Conservation (phyloP, 35 echinoderm and acorn worm species). For the Lytechinus variegatus region DNA sequence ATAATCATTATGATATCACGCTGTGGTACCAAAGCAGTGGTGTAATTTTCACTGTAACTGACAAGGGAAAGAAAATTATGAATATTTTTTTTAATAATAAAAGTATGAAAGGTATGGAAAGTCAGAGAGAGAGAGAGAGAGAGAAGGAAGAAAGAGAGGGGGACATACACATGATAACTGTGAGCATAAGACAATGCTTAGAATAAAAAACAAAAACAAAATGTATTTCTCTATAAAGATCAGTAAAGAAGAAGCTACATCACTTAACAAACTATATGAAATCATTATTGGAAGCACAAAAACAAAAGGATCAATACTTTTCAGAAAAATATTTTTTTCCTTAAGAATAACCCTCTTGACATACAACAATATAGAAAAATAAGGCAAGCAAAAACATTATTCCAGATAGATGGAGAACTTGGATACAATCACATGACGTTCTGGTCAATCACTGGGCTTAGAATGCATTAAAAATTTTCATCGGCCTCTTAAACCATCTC, state of each 20-base stretch:
- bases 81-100: too few relatives aligned
- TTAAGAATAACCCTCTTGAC: background rate
- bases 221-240: background rate
- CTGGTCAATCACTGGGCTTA: background rate
- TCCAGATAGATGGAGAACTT: background rate
- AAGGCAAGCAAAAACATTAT: background rate
- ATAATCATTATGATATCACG: too few relatives aligned
- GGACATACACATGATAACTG: background rate
- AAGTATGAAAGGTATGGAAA: background rate
- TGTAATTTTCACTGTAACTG: background rate
- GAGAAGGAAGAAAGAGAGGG: background rate
- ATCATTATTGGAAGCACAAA: background rate
- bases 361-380: background rate
- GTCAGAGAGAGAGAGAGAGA: background rate
- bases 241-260: too few relatives aligned
- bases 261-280: background rate
- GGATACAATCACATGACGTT: background rate
- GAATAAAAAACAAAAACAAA: too few relatives aligned
- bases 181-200: background rate
- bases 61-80: background rate
- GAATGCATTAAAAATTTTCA: background rate
- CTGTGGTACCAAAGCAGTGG: too few relatives aligned
- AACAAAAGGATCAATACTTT: background rate
- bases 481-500: background rate
- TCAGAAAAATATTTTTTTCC: background rate